phyloP scores from a whole-genome alignment of 2,113 vertebrate genomes.

The Sclerurus mexicanus region DNA sequence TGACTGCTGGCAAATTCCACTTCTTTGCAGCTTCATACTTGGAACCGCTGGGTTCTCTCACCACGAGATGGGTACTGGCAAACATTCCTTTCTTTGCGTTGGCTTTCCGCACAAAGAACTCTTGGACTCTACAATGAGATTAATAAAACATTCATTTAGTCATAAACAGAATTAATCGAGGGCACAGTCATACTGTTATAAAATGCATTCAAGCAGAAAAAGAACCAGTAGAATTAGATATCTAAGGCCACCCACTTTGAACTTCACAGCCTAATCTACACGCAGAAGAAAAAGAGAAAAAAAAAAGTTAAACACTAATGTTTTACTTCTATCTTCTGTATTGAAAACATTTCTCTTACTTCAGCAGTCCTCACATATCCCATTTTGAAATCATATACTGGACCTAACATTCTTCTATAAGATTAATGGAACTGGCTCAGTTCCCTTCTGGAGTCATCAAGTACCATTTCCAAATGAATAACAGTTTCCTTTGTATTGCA shows the following conservation, averaged over 20 bases:
- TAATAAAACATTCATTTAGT: background rate
- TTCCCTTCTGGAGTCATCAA: background rate
- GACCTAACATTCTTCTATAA: background rate
- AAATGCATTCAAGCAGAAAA: background rate
- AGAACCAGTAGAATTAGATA: background rate
- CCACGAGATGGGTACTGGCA: constrained; percentile 91
- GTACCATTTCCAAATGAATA: background rate
- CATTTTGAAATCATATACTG: background rate
- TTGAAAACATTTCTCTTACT: background rate
- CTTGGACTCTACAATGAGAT: constrained; percentile 85
- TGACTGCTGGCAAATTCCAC: constrained; percentile 91
- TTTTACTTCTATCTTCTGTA: background rate
- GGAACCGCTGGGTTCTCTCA: constrained; percentile 85
- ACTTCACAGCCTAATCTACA: background rate
- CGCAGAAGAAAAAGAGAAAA: background rate
- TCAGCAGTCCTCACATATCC: background rate
- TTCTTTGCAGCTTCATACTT: constrained; percentile 95
- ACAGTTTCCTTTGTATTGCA: background rate
- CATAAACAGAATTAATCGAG: background rate
- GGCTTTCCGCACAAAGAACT: constrained; percentile 92
- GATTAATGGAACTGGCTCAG: background rate
- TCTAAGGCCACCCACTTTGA: background rate
- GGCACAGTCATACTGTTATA: background rate
- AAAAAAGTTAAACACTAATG: background rate
- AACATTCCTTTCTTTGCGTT: constrained; percentile 90